phyloP scores from a whole-genome alignment of 2,797 vertebrate species.

The Mus caroli region DNA sequence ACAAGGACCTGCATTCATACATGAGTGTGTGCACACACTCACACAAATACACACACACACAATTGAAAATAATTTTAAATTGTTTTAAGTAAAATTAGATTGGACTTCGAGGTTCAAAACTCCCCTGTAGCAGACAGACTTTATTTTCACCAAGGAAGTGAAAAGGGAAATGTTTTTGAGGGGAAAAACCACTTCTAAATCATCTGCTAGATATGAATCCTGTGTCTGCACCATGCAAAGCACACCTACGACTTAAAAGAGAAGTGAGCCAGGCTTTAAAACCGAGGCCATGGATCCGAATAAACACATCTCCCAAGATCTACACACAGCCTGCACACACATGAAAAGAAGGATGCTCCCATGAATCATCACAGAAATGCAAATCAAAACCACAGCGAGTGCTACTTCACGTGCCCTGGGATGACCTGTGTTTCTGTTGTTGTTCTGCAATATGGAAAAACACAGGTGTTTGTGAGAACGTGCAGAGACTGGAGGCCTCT shows the following conservation, averaged over 20 bases:
- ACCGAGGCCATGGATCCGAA: neutral
- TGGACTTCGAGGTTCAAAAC: neutral
- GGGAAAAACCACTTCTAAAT: neutral
- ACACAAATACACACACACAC: neutral
- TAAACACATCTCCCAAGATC: neutral
- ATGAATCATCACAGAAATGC: neutral
- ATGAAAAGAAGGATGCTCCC: neutral
- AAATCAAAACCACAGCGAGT: neutral
- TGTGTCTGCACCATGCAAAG: neutral
- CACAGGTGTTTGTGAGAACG: neutral
- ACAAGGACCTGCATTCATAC: neutral
- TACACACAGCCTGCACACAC: neutral
- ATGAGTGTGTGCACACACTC: neutral
- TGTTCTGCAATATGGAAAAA: neutral
- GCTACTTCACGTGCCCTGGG: neutral
- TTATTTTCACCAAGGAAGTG: neutral
- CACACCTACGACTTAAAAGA: neutral
- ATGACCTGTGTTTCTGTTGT: neutral
- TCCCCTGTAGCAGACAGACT: neutral
- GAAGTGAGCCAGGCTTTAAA: neutral
- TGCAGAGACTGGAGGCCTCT: too few species aligned
- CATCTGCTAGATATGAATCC: neutral
- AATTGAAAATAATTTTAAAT: neutral
- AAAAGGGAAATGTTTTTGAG: neutral
- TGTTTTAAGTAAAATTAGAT: neutral